A percentile compares a stretch with the other conserved stretches of the same genome.
Evolutionary conservation across 2,797 vertebrate genomes (phyloP).

Genomic region (Gobio occitaniae): DNA sequence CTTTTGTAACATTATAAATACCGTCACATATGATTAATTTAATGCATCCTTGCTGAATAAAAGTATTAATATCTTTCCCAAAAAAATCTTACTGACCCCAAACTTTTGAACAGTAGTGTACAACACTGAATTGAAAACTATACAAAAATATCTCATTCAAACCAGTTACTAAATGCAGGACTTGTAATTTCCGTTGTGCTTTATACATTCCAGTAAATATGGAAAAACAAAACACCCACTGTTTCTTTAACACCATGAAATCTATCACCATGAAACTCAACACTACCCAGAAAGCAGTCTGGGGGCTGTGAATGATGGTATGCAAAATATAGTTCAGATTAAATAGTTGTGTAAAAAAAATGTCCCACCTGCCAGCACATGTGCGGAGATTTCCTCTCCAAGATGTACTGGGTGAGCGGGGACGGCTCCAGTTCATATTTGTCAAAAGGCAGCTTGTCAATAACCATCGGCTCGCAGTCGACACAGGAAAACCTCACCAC

Average conservation of each 20-base stretch:
- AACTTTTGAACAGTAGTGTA: not conserved
- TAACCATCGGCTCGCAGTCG: constrained; percentile 98
- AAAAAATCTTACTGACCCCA: not conserved
- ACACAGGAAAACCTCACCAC: constrained; percentile 93
- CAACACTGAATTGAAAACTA: not conserved
- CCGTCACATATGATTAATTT: not conserved
- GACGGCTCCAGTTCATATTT: constrained; percentile 98
- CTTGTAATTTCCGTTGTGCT: not conserved
- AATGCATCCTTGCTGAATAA: not conserved
- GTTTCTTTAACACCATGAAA: constrained; percentile 7
- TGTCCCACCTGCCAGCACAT: constrained; percentile 95
- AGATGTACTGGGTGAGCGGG: constrained; percentile 93
- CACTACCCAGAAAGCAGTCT: not conserved
- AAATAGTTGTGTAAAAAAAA: not conserved
- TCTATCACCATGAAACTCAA: not conserved
- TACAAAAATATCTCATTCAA: not conserved
- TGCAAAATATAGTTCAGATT: not conserved
- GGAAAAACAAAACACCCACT: constrained; percentile 20
- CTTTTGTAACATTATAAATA: not conserved
- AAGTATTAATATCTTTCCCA: not conserved
- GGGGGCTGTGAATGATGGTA: not conserved
- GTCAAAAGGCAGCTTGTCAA: constrained; percentile 98
- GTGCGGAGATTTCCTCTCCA: constrained; percentile 96
- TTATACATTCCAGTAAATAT: constrained; percentile 16
- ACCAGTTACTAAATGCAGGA: constrained; percentile 17